These are phyloP conservation scores for Opisthograptis luteolata DNA, from an alignment of 2,888 invertebrate genomes.

Conservation along the genomic window DNA sequence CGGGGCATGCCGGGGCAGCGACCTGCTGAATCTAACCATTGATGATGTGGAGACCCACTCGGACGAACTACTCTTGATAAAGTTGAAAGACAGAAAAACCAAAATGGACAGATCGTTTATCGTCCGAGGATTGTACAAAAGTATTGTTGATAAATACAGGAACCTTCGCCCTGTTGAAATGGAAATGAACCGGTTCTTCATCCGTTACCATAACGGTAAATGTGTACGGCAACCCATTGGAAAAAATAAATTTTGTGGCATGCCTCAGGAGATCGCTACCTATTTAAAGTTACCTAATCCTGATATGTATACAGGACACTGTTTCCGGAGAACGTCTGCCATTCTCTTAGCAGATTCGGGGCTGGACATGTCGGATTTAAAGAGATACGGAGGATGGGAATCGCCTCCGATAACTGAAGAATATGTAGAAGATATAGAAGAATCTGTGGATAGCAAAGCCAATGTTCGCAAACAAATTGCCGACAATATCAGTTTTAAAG, in stretches of 20 bases:
- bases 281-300: slow-evolving; percentile 9
- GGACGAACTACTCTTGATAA: not conserved
- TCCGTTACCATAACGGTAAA: not conserved
- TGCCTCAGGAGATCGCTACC: slow-evolving; percentile 8
- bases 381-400: not conserved
- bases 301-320: not conserved
- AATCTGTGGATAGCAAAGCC: too few relatives aligned
- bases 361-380: not conserved
- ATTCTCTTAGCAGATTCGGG: not conserved
- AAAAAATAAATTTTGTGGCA: slow-evolving; percentile 5
- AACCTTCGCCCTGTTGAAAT: not conserved
- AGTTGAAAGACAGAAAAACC: not conserved
- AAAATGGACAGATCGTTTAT: not conserved
- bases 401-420: too few relatives aligned
- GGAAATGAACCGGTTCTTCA: not conserved
- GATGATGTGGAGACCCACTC: not conserved
- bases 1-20: not conserved
- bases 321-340: not conserved
- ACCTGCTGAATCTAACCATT: not conserved
- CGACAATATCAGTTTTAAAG: too few relatives aligned
- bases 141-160: not conserved
- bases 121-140: not conserved
- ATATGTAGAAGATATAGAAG: too few relatives aligned
- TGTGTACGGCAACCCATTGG: not conserved
- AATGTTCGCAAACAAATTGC: too few relatives aligned